Conservation (phyloP, 2,113 vertebrate species). For the Odocoileus hemionus region DNA sequence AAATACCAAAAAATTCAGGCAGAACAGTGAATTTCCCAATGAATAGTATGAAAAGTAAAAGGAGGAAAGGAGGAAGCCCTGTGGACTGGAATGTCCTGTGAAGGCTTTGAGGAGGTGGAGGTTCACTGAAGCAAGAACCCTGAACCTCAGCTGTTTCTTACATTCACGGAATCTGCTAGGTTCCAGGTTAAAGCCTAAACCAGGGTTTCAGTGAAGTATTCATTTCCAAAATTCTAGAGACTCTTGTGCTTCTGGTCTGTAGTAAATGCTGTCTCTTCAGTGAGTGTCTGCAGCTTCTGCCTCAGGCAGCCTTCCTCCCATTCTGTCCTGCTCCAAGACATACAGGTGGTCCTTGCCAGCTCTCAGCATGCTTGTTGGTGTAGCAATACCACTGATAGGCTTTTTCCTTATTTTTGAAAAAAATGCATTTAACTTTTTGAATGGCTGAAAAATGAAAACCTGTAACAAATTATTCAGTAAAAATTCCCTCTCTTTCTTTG, state of each 20-base stretch:
- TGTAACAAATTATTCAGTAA: neutral
- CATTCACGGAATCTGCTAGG: neutral
- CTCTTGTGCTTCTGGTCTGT: neutral
- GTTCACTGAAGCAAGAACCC: neutral
- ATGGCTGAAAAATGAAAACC: neutral
- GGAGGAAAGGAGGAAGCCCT: neutral
- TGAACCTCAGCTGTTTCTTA: neutral
- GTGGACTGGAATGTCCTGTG: neutral
- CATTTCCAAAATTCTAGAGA: neutral
- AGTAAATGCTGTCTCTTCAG: neutral
- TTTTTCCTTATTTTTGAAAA: neutral
- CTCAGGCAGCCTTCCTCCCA: neutral
- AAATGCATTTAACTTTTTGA: conserved; percentile 14
- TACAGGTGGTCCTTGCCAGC: neutral
- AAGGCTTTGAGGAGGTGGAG: neutral
- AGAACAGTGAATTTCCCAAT: neutral
- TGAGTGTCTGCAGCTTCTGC: neutral
- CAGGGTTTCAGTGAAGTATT: neutral
- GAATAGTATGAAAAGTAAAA: neutral
- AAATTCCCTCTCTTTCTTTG: neutral
- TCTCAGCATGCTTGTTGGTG: neutral
- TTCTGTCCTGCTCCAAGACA: neutral
- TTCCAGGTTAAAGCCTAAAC: neutral
- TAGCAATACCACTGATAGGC: neutral
- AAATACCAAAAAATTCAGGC: neutral